Percentiles rank a stretch among this genome's conserved stretches.
Conservation (phyloP, 2,888 invertebrate species). For the Onchidella celtica region DNA sequence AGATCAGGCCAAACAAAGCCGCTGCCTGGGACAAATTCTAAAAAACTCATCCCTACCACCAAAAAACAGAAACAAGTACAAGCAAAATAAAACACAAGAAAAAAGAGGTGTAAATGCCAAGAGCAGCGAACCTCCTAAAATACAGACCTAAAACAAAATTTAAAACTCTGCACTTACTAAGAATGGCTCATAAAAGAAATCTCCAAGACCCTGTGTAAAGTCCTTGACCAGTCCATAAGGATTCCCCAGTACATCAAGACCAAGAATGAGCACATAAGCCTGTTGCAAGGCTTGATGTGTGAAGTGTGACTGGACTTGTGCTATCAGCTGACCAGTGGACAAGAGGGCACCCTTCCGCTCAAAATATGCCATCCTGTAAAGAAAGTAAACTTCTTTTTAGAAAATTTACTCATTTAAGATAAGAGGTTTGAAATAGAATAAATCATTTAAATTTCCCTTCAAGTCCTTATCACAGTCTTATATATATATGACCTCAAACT, state of each 20-base stretch:
- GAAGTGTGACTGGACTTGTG: slow-evolving; percentile 85
- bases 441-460: background rate
- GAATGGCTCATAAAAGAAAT: slow-evolving; percentile 85
- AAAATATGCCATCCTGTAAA: slow-evolving; percentile 86
- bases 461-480: too few species aligned
- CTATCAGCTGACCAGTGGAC: slow-evolving; percentile 81
- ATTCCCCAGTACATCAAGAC: slow-evolving; percentile 89
- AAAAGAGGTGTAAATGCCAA: too few species aligned
- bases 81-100: too few species aligned
- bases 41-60: too few species aligned
- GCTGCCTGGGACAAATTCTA: too few species aligned
- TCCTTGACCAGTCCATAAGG: slow-evolving; percentile 86
- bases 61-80: too few species aligned
- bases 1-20: too few species aligned
- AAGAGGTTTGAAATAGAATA: background rate
- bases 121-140: too few species aligned
- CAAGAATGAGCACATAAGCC: slow-evolving; percentile 89
- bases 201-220: slow-evolving; percentile 84
- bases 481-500: too few species aligned
- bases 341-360: slow-evolving; percentile 84
- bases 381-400: background rate
- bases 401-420: background rate
- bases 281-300: slow-evolving; percentile 88
- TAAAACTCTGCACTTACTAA: too few species aligned
- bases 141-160: too few species aligned